Conservation (phyloP, 2,113 vertebrate genomes). For the Cyanistes caeruleus region DNA sequence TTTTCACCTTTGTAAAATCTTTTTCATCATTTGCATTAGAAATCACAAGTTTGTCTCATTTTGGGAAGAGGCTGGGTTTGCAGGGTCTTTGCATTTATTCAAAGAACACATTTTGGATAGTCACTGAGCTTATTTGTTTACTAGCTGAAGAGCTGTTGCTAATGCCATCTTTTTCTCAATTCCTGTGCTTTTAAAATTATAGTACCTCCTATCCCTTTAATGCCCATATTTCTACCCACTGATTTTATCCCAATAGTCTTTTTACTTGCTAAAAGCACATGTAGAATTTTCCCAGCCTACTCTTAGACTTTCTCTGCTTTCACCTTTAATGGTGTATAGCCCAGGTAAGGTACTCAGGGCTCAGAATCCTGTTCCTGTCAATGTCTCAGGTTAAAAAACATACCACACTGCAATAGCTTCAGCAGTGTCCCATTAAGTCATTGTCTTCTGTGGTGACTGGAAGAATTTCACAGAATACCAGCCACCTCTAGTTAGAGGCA, state of each 20-base stretch:
- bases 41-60: neutral
- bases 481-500: neutral
- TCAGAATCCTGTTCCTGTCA: neutral
- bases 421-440: neutral
- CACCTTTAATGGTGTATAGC: neutral
- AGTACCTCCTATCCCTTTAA: neutral
- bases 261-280: neutral
- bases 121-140: neutral
- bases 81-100: neutral
- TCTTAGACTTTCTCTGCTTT: neutral
- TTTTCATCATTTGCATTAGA: neutral
- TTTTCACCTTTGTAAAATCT: neutral
- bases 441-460: neutral
- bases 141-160: neutral
- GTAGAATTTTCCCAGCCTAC: neutral
- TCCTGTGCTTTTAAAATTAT: neutral
- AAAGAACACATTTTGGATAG: neutral
- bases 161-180: neutral
- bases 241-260: neutral
- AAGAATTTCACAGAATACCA: neutral
- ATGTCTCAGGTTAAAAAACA: neutral
- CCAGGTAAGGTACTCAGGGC: neutral
- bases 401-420: neutral
- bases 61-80: rapidly evolving
- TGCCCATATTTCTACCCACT: neutral